These are phyloP conservation scores for Drosophila cognata DNA, from an alignment of 2,888 invertebrate species.

Conservation along the genomic window DNA sequence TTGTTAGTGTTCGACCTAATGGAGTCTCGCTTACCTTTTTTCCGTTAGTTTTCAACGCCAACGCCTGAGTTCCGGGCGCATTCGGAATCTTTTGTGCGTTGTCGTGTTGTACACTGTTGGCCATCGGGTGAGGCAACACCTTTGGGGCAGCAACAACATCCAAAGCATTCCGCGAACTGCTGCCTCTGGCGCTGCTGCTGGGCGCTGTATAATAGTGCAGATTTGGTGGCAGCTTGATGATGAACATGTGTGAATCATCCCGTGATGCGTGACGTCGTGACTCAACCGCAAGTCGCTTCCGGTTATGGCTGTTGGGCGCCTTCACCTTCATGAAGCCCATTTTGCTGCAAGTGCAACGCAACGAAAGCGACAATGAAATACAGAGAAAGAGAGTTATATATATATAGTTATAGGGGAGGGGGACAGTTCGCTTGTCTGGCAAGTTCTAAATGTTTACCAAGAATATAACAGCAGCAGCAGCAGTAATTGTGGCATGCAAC, in stretches of 20 bases:
- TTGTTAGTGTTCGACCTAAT: conserved; percentile 72
- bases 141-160: conserved; percentile 34
- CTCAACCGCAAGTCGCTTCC: conserved; percentile 92
- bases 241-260: conserved; percentile 94
- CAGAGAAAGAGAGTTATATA: background rate
- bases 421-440: conserved; percentile 39
- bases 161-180: conserved; percentile 61
- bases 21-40: conserved; percentile 84
- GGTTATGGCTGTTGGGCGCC: conserved; percentile 91
- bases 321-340: conserved; percentile 91
- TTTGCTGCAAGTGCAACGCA: conserved; percentile 87
- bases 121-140: conserved; percentile 35
- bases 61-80: conserved; percentile 49
- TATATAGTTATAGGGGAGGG: background rate
- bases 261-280: conserved; percentile 89
- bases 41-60: conserved; percentile 83
- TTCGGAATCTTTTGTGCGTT: conserved; percentile 54
- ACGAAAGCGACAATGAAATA: conserved; percentile 4
- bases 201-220: conserved; percentile 91
- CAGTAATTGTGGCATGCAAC: conserved; percentile 27
- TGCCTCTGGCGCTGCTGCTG: conserved; percentile 83
- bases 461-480: conserved; percentile 44
- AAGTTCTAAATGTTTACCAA: conserved; percentile 62
- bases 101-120: conserved; percentile 42
- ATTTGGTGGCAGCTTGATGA: conserved; percentile 94